phyloP scores from a whole-genome alignment of 2,113 vertebrate genomes.

The Ranitomeya imitator region DNA sequence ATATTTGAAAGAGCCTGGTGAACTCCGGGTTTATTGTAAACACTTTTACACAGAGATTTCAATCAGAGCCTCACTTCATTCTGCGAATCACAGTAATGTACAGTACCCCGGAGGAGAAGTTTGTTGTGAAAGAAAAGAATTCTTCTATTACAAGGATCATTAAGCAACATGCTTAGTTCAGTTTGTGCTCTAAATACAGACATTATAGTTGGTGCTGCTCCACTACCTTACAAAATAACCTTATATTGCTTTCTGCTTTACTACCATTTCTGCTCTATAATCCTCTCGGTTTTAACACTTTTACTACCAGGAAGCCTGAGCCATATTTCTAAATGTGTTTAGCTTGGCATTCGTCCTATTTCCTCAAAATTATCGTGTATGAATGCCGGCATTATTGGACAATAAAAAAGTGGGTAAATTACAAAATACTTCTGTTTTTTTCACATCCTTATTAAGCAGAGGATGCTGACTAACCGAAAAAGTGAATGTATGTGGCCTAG shows the following conservation, averaged over 20 bases:
- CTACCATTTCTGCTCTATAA: conserved; percentile 55
- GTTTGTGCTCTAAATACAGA: conserved; percentile 58
- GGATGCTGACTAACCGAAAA: background rate
- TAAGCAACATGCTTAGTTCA: conserved; percentile 58
- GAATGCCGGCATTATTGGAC: conserved; percentile 37
- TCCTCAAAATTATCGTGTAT: conserved; percentile 32
- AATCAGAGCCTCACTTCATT: conserved; percentile 41
- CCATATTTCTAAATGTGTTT: conserved; percentile 44
- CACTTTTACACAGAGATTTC: conserved; percentile 45
- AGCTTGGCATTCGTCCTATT: conserved; percentile 44
- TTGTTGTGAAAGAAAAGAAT: conserved; percentile 56
- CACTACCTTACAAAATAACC: conserved; percentile 57
- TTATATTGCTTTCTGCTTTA: conserved; percentile 57
- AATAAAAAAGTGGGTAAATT: conserved; percentile 35
- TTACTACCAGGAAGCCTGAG: conserved; percentile 45
- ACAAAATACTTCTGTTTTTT: background rate
- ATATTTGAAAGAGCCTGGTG: conserved; percentile 12
- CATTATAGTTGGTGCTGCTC: conserved; percentile 58
- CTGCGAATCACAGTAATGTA: conserved; percentile 53
- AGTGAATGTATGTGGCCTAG: background rate
- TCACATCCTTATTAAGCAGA: background rate
- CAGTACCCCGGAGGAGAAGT: conserved; percentile 52
- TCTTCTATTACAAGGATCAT: conserved; percentile 58
- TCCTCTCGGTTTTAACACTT: conserved; percentile 50
- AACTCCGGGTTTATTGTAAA: conserved; percentile 43